Percentiles rank a stretch among this genome's conserved stretches.
These are phyloP conservation scores for Colinus virginianus DNA, from an alignment of 2,113 vertebrate species.

Conservation along the genomic window DNA sequence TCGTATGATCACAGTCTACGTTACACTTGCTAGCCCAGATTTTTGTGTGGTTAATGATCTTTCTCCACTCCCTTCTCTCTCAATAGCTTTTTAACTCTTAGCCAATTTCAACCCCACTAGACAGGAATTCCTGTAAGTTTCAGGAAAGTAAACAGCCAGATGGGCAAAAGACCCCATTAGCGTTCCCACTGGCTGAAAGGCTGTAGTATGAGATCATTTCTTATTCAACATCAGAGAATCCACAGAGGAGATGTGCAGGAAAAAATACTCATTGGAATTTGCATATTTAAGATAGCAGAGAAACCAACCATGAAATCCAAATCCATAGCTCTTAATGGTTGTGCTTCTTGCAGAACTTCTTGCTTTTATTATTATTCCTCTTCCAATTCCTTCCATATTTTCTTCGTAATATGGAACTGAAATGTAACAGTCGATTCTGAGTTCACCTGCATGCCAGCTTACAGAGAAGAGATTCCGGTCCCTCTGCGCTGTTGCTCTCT, in stretches of 20 bases:
- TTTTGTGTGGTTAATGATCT: neutral
- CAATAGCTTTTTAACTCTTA: constrained; percentile 1
- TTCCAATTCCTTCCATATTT: constrained; percentile 31
- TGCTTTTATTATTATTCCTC: constrained; percentile 12
- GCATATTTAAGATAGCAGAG: constrained; percentile 32
- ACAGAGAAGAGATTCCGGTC: neutral
- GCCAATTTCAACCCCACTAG: constrained; percentile 13
- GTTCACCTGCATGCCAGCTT: neutral
- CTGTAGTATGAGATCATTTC: constrained; percentile 5
- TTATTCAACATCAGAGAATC: constrained; percentile 44
- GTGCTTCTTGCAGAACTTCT: neutral
- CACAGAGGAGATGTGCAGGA: neutral
- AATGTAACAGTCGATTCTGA: constrained; percentile 12
- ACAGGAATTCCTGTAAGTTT: constrained; percentile 36
- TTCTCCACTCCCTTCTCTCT: constrained; percentile 18
- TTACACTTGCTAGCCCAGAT: neutral
- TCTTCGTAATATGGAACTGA: neutral
- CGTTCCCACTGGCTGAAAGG: constrained; percentile 20
- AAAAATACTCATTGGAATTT: constrained; percentile 23
- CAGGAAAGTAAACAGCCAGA: neutral
- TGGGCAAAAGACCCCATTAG: neutral
- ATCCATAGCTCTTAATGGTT: constrained; percentile 19
- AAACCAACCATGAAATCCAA: constrained; percentile 40
- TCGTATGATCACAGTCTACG: neutral
- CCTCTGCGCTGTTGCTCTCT: constrained; percentile 7